phyloP scores from a whole-genome alignment of 2,113 vertebrate species.

The Pseudolaguvia tuberculata region DNA sequence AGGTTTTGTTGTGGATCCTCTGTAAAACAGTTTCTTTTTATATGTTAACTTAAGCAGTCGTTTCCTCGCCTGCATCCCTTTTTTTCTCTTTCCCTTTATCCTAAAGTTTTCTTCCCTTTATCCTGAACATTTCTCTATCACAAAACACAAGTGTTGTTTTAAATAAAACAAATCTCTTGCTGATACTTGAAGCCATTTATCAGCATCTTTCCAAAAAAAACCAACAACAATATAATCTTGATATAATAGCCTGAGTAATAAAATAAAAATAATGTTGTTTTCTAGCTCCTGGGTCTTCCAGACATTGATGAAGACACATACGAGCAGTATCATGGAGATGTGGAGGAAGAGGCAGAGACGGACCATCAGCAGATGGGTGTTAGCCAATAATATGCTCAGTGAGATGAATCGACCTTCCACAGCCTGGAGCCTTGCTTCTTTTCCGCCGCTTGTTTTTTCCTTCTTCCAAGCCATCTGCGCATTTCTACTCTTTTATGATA shows the following conservation, averaged over 20 bases:
- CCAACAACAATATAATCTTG: neutral
- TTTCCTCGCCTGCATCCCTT: neutral
- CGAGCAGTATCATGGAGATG: conserved; percentile 96
- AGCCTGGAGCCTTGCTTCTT: conserved; percentile 41
- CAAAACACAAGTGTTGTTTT: too few relatives aligned
- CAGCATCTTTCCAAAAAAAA: too few relatives aligned
- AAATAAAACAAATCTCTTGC: too few relatives aligned
- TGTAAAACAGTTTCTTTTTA: neutral
- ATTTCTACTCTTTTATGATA: conserved; percentile 31
- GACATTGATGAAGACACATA: conserved; percentile 92
- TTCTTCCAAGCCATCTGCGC: conserved; percentile 24
- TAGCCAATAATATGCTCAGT: conserved; percentile 84
- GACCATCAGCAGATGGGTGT: conserved; percentile 99
- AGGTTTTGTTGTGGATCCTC: neutral
- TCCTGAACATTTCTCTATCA: too few relatives aligned
- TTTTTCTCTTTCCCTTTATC: neutral
- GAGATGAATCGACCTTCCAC: conserved; percentile 43
- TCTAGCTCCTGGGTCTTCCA: conserved; percentile 90
- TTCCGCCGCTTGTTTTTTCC: conserved; percentile 24
- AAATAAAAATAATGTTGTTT: conserved; percentile 6
- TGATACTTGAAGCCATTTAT: neutral
- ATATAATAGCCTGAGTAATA: neutral
- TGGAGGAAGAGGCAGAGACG: conserved; percentile 92
- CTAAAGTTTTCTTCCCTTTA: too few relatives aligned
- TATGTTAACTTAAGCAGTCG: neutral